These are phyloP conservation scores for Emberiza fucata DNA, from an alignment of 2,113 vertebrate species.

Conservation along the genomic window DNA sequence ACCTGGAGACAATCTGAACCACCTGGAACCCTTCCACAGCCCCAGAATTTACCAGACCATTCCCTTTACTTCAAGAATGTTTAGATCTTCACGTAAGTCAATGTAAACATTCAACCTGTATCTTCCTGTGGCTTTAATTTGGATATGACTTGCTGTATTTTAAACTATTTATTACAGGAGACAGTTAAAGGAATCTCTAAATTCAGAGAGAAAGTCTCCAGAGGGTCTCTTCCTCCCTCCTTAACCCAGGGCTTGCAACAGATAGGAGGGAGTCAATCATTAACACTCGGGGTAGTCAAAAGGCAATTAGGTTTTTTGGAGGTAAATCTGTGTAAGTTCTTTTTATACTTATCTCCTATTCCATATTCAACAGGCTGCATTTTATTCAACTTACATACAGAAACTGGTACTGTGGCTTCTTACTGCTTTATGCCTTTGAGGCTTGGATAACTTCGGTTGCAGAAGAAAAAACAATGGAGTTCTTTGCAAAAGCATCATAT, in stretches of 20 bases:
- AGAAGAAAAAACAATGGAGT: neutral
- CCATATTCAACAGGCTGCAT: neutral
- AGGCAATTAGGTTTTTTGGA: no score
- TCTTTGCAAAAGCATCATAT: neutral
- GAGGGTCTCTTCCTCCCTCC: neutral
- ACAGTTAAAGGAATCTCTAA: neutral
- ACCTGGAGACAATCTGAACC: neutral
- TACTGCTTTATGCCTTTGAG: neutral
- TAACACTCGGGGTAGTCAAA: neutral
- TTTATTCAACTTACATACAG: neutral
- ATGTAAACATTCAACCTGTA: neutral
- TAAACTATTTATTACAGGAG: neutral
- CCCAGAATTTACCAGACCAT: neutral
- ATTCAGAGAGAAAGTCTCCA: neutral
- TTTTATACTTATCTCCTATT: neutral
- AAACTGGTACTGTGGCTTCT: neutral
- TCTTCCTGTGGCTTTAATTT: neutral
- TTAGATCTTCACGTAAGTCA: neutral
- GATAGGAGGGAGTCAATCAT: neutral
- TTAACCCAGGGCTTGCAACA: neutral
- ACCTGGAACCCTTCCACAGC: neutral
- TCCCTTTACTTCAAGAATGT: neutral
- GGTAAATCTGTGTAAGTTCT: no score
- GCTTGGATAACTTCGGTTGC: neutral
- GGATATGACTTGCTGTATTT: neutral